Base-by-base conservation (phyloP, 2,888 invertebrate genomes). In the Trichogramma dendrolimi region DNA sequence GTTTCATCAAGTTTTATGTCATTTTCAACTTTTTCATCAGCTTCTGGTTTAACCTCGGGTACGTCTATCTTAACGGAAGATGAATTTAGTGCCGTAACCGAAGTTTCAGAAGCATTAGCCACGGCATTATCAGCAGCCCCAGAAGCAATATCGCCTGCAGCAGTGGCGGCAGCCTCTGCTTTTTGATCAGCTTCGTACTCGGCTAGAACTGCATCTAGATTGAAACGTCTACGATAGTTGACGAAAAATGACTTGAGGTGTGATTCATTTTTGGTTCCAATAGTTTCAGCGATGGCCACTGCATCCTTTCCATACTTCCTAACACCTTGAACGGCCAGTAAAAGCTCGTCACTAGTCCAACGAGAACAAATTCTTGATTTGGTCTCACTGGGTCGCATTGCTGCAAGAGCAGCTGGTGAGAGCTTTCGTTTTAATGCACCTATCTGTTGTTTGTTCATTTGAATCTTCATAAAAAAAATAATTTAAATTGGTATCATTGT, bases 191-290 rank as follows among this genome's bases (percentile, higher is more conserved):
- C 88, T 75, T 93, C 92, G 79, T 88, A 91, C 73, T 96, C 94
- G 72, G 90, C 88, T 56, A 96, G 81, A 46, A 93, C 87, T 14
- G 86, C 86, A 79, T 96, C 96, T 68, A 96, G 82, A 80, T 93
- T 92, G 80, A 91, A 94, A 61, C 92, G 87, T 70, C 93, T 88
- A 54, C 94, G 87, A 80, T 96, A 92, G 76, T 92, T 94, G 6
- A 92, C 86, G 81, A 93, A 97, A 81, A 96, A 97, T 55, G 90
- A 89, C 67, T 94, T 88, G 52, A 97, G 85, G 77, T 96, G 96
- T 55, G 90, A 88, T 80, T 96, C 96, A 1, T 92, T 94, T 83
- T 97, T 97, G 57, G 94, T 97, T 66, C 95, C 95, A 68, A 97
- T 86, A 8, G 94, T 90, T 78, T 96, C 96, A 11, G 97, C 94